Conservation (phyloP, 2,113 vertebrate genomes). For the Strigops habroptila region DNA sequence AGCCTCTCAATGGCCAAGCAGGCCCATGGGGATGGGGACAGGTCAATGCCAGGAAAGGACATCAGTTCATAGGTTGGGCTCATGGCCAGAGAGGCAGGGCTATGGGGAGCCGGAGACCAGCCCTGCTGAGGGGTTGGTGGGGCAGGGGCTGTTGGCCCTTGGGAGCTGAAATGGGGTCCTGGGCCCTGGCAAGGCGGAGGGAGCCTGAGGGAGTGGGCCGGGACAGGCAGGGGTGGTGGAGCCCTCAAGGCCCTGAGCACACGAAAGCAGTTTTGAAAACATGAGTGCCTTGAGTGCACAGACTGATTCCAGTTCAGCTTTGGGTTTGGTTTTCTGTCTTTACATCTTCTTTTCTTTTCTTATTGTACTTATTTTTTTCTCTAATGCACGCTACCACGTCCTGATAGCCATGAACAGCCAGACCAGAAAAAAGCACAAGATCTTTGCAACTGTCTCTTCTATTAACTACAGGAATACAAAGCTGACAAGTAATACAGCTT, state of each 20-base stretch:
- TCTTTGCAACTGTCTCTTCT: background rate
- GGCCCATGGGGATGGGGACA: accelerated
- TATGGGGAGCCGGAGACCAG: background rate
- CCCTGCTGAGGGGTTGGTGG: accelerated
- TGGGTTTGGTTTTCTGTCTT: background rate
- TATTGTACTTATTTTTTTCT: background rate
- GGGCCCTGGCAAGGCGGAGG: background rate
- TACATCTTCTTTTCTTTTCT: background rate
- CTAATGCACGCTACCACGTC: background rate
- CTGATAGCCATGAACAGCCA: background rate
- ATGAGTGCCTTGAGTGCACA: background rate
- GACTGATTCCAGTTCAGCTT: background rate
- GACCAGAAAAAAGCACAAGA: background rate
- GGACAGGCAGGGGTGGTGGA: background rate
- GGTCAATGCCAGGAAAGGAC: background rate
- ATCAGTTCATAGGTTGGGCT: background rate
- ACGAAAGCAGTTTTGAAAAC: background rate
- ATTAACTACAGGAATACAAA: background rate
- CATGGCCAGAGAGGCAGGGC: too few relatives aligned
- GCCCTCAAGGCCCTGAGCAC: accelerated
- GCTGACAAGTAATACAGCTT: background rate
- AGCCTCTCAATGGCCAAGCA: background rate
- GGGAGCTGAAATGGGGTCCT: background rate
- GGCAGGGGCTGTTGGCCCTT: background rate
- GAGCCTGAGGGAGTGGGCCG: accelerated